Base-by-base conservation (phyloP, 2,888 invertebrate species). In the Asteroscopus sphinx region DNA sequence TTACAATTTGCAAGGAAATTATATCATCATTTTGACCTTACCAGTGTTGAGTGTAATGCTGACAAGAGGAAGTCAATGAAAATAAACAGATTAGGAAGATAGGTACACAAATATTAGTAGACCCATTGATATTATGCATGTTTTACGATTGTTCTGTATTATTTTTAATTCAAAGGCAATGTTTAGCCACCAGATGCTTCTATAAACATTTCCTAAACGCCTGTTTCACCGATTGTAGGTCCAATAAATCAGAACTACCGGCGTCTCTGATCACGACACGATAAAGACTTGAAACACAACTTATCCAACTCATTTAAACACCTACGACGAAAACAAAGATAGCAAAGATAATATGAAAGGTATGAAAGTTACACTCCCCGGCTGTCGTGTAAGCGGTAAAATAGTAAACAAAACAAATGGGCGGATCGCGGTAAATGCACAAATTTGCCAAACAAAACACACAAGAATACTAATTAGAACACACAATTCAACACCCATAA, bases 381-480 rank as follows among this genome's bases (percentile, higher is more conserved):
- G 59, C 55, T 55, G 49, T 55, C 68, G 68, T 56, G 53, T 64
- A 79, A 85, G 86, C 87, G 86, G 85, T 79, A 78, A 83, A 81
- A 81, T 85, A 73, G 90, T 93, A 93, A 93, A 93, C 93, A 93
- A 92, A 92, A 90, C 90, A 89, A 74, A 78, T 73, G 80, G 84
- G 80, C 79, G 81, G 82, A 86, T 79, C 81, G 76, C 62, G 58
- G 26, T 59, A 74, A 72, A 79, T 39, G 42, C 52, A 79, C 58
- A 36, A 54, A 36, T 59, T 65, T 66, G 59, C 68, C 61, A 59
- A 62, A 65, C 52, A 69, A 66, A 74, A 58, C 60, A 61, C 55
- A 28, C 42, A 17, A 58, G 44, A 68, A 66, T 48, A 53, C 40
- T 41, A 47, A 59, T 41, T 52, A 55, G 49, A 75, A 73, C 67